These are phyloP conservation scores for Peromyscus polionotus DNA, from an alignment of 2,113 vertebrate species.

Conservation along the genomic window DNA sequence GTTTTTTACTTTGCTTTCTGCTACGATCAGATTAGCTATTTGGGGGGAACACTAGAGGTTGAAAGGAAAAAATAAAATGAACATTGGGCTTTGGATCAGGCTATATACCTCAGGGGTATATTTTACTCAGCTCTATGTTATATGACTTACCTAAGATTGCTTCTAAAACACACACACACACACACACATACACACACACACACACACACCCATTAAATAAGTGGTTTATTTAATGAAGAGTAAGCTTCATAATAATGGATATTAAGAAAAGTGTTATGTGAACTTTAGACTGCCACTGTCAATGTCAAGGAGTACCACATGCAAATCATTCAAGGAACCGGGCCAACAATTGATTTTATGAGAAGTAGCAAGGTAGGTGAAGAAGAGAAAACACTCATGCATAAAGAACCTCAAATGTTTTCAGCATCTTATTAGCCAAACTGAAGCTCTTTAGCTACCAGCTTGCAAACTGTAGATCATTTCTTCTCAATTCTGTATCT, in stretches of 20 bases:
- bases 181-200: constrained; percentile 24
- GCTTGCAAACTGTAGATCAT: neutral
- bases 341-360: neutral
- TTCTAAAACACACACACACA: constrained; percentile 33
- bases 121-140: neutral
- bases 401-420: neutral
- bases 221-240: constrained; percentile 16
- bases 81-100: neutral
- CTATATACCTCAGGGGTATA: neutral
- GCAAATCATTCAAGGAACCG: neutral
- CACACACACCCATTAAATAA: neutral
- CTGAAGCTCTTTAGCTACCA: neutral
- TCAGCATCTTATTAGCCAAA: neutral
- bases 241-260: neutral
- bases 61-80: constrained; percentile 50
- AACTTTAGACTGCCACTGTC: neutral
- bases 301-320: neutral
- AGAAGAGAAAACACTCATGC: neutral
- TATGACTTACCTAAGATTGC: neutral
- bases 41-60: constrained; percentile 32
- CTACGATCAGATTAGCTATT: neutral
- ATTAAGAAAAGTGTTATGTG: constrained; percentile 2
- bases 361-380: neutral
- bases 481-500: neutral
- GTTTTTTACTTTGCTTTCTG: neutral